Percentiles rank a stretch among this genome's conserved stretches.
Conservation (phyloP, 2,888 invertebrate species). For the Pseudococcus jackbeardsleyi region DNA sequence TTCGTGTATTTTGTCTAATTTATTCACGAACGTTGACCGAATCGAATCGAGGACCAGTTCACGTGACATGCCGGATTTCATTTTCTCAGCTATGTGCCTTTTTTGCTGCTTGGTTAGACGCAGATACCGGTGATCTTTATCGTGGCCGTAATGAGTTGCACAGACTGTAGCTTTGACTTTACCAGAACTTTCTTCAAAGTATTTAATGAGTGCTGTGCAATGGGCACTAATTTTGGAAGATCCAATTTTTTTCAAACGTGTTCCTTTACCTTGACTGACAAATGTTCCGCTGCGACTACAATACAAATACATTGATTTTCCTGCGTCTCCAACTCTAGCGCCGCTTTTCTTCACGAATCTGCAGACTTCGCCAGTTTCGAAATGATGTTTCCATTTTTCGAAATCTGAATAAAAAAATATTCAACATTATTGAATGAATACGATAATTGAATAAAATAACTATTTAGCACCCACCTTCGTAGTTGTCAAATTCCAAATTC, state of each 20-base stretch:
- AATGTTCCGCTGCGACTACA: conserved; percentile 67
- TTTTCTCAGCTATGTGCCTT: conserved; percentile 66
- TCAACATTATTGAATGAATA: neutral
- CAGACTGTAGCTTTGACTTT: conserved; percentile 65
- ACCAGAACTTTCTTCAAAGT: conserved; percentile 64
- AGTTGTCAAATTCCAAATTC: conserved; percentile 61
- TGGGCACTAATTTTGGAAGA: conserved; percentile 66
- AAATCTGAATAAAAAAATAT: conserved; percentile 65
- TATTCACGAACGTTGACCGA: conserved; percentile 66
- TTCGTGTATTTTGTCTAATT: conserved; percentile 66
- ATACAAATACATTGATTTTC: conserved; percentile 66
- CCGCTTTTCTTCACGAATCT: conserved; percentile 67
- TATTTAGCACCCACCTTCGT: conserved; percentile 39
- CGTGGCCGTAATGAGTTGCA: conserved; percentile 66
- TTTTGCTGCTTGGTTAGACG: conserved; percentile 65
- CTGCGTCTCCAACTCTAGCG: conserved; percentile 65
- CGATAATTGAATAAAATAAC: neutral
- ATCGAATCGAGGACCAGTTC: conserved; percentile 67
- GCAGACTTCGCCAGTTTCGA: conserved; percentile 66
- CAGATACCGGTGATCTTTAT: conserved; percentile 66
- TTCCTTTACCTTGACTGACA: conserved; percentile 66
- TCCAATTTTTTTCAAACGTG: conserved; percentile 65
- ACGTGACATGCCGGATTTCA: conserved; percentile 66
- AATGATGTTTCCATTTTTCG: conserved; percentile 67
- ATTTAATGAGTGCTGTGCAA: conserved; percentile 66